A percentile compares a stretch with the other conserved stretches of the same genome.
These are phyloP conservation scores for Xestobium rufovillosum DNA, from an alignment of 2,888 invertebrate genomes.

Conservation along the genomic window DNA sequence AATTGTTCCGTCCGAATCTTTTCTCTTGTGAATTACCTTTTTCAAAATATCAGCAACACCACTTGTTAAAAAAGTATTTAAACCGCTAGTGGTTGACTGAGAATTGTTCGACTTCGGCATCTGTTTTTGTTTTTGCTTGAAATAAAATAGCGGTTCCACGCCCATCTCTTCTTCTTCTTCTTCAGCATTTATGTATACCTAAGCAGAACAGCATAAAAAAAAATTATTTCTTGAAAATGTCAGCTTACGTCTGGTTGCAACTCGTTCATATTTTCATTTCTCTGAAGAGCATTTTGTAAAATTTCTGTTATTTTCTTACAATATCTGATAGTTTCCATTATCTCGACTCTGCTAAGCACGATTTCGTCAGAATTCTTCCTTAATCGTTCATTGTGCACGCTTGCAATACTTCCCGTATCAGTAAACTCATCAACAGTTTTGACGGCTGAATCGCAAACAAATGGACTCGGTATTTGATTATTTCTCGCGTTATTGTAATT, in stretches of 20 bases:
- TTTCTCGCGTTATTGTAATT: slow-evolving; percentile 41
- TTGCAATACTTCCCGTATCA: slow-evolving; percentile 38
- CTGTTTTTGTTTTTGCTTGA: slow-evolving; percentile 31
- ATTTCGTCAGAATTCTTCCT: slow-evolving; percentile 35
- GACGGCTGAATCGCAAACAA: slow-evolving; percentile 30
- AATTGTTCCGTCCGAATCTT: too few relatives aligned
- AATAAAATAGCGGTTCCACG: slow-evolving; percentile 9
- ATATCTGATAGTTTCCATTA: slow-evolving; percentile 37
- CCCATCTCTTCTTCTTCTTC: background rate
- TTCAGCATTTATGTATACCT: background rate
- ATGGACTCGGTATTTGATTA: slow-evolving; percentile 36
- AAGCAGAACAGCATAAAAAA: background rate
- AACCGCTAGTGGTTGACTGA: slow-evolving; percentile 39
- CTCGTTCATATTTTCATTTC: slow-evolving; percentile 34
- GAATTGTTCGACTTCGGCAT: slow-evolving; percentile 27
- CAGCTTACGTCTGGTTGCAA: too few relatives aligned
- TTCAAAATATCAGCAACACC: slow-evolving; percentile 42
- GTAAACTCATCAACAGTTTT: slow-evolving; percentile 35
- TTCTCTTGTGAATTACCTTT: slow-evolving; percentile 38
- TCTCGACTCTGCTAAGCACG: slow-evolving; percentile 38
- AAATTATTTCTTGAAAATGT: slow-evolving; percentile 36
- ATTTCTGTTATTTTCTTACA: slow-evolving; percentile 40
- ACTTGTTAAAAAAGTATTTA: slow-evolving; percentile 39
- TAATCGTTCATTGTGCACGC: slow-evolving; percentile 38
- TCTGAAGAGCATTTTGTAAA: slow-evolving; percentile 37